Evolutionary conservation across 2,888 invertebrate species (phyloP).

Genomic region (Pachydiplax longipennis): DNA sequence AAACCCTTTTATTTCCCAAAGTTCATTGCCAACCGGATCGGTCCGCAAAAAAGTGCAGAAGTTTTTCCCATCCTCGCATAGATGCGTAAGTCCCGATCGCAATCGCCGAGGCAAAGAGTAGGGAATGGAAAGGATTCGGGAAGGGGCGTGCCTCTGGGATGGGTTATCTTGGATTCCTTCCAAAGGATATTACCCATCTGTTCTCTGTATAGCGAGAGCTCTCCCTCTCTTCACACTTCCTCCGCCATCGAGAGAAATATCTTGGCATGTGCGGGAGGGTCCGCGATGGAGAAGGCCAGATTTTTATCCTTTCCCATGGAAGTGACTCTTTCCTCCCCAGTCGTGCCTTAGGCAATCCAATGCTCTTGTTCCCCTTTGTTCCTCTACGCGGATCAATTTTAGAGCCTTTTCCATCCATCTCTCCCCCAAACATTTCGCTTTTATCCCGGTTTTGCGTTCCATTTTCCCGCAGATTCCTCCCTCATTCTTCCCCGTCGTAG

Average conservation of each 20-base stretch:
- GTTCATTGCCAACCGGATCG: background rate
- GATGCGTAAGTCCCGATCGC: constrained; percentile 15
- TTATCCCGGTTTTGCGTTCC: background rate
- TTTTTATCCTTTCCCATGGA: background rate
- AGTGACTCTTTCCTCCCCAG: background rate
- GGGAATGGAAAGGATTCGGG: background rate
- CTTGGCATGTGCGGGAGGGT: background rate
- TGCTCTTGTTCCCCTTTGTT: background rate
- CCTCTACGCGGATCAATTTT: background rate
- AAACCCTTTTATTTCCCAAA: background rate
- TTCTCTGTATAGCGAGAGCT: background rate
- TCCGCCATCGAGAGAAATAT: background rate
- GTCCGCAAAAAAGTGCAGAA: background rate
- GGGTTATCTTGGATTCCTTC: constrained; percentile 22
- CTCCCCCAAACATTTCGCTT: background rate
- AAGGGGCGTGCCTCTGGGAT: constrained; percentile 2
- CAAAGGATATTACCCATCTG: constrained; percentile 12
- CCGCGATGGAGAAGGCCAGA: background rate
- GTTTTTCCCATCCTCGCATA: background rate
- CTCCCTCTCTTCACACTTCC: background rate
- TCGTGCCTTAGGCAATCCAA: background rate
- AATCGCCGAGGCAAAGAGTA: background rate
- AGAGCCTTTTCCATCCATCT: background rate
- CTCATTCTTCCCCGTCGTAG: background rate
- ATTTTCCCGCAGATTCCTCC: background rate